Evolutionary conservation across 2,797 vertebrate species (phyloP), one percentile per base, ranked within the genome.

Genomic region (Cuculus canorus): DNA sequence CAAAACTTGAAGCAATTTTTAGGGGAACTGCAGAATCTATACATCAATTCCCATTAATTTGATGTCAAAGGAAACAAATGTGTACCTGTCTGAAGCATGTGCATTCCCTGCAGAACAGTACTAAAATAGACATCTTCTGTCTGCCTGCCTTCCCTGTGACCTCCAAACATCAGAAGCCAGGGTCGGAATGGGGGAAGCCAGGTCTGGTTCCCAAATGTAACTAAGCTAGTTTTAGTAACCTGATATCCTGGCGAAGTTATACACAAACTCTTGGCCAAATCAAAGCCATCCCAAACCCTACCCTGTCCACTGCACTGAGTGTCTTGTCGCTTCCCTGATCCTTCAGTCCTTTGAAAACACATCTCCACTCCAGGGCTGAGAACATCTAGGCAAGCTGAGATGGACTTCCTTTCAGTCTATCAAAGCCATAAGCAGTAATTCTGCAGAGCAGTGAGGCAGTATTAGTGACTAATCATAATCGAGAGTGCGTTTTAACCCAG

Each of bases 11-110:
- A 92, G 66, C 63, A 75, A 81, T 92, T 73, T 91, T 95, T 76
- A 80, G 75, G 64, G 90, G 86, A 82, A 72, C 0, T 90, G 79
- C 81, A 90, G 73, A 94, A 86, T 91, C 85, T 60, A 86, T 91
- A 72, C 53, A 68, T 91, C 80, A 83, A 61, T 92, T 91, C 73
- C 66, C 59, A 82, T 91, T 95, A 94, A 94, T 91, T 85, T 8
- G 2, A 48, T 90, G 85, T 90, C 90, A 72, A 64, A 94, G 82
- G 82, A 88, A 95, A 88, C 79, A 91, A 79, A 94, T 60, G 52
- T 68, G 64, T 77, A 96, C 91, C 94, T 92, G 53, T 56, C 82
- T 76, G 73, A 90, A 72, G 71, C 0, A 8, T 22, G 88, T 59
- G 73, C 2, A 1, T 52, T 83, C 72, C 63, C 81, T 48, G 52